Evolutionary conservation across 2,797 vertebrate genomes (phyloP), one percentile per base, ranked within the genome.

Genomic region (Mormyrops attenuatus): DNA sequence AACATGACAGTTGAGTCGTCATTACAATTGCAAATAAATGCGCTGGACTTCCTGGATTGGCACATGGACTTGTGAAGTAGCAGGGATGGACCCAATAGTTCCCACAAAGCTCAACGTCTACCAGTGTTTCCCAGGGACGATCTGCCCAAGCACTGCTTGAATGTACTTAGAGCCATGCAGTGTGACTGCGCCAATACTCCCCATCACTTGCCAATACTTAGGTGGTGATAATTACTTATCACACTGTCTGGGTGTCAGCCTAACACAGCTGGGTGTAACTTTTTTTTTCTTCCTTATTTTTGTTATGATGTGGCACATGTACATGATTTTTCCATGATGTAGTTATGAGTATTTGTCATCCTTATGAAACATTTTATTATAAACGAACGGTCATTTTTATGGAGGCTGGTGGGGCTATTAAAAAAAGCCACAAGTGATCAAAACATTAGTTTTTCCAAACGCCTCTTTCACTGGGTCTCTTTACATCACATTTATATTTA

Each of bases 121-220:
- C 53, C 34, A 9, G 5, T 38, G 0, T 49, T 90, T 88, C 52
- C 80, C 89, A 87, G 90, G 88, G 87, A 90, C 86, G 66, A 69
- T 85, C 38, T 86, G 89, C 90, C 22, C 89, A 89, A 88, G 49
- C 84, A 57, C 87, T 44, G 89, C 50, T 88, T 89, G 69, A 66
- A 41, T 60, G 44, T 60, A n/a, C n/a, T 41, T 85, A 88, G 77
- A 69, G 89, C 80, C 22, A n/a, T 30, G 34, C 53, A 50, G 63
- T 89, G 89, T 86, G 44, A 57, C 47, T 57, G 77, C 26, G 80
- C 89, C 73, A 89, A 85, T 85, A 55, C 87, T 77, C 30, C n/a
- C 38, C 57, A 63, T n/a, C 30, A 53, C 60, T 34, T 44, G 6
- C 34, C 3, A 5, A 69, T 6, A 85, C 22, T 30, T 85, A 55